phyloP scores from a whole-genome alignment of 2,113 vertebrate genomes.

The Quiscalus mexicanus region DNA sequence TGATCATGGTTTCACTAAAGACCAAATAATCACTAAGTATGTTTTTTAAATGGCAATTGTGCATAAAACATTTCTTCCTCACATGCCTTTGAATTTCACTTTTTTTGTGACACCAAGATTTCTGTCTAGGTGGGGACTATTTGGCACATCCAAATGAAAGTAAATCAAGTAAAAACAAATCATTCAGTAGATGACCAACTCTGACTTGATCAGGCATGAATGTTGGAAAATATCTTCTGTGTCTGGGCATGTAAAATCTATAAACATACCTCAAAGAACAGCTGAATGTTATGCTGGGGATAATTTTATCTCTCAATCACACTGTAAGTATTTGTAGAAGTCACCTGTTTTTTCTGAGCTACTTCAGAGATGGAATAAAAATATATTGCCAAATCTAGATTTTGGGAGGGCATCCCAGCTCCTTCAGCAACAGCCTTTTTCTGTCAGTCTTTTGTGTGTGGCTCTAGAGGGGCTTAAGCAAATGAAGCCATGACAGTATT shows the following conservation, averaged over 20 bases:
- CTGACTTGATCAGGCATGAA: slow-evolving; percentile 14
- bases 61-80: background rate
- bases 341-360: background rate
- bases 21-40: background rate
- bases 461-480: background rate
- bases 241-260: background rate
- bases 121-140: background rate
- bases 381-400: background rate
- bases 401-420: background rate
- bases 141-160: background rate
- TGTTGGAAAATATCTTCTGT: slow-evolving; percentile 11
- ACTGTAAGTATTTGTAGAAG: background rate
- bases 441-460: background rate
- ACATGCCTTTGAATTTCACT: background rate
- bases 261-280: slow-evolving; percentile 2
- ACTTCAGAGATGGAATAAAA: background rate
- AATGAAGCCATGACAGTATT: background rate
- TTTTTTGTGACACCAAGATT: background rate
- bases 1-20: background rate
- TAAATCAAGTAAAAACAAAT: slow-evolving; percentile 21
- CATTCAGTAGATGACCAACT: background rate
- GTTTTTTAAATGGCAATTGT: background rate
- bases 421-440: background rate
- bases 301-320: background rate
- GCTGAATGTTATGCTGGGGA: background rate